These are phyloP conservation scores for Drosophila melanosoma DNA, from an alignment of 2,888 invertebrate species.

Conservation along the genomic window DNA sequence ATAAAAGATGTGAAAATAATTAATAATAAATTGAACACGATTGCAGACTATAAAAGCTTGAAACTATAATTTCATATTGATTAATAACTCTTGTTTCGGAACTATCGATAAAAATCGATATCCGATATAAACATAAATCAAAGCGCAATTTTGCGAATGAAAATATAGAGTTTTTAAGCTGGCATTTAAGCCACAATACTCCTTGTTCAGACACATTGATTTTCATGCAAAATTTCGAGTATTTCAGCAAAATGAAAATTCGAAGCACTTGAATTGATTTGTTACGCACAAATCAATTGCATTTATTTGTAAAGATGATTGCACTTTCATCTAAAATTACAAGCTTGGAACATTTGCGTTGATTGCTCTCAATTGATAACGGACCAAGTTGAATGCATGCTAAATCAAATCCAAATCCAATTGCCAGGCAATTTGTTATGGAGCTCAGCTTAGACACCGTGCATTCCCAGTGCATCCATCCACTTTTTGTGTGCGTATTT, in stretches of 20 bases:
- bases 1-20: too few relatives aligned
- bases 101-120: too few relatives aligned
- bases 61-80: background rate
- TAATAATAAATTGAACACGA: background rate
- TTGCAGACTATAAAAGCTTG: background rate
- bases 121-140: too few relatives aligned
- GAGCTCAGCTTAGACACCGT: constrained; percentile 14
- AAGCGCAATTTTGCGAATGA: too few relatives aligned
- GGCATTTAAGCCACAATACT: background rate
- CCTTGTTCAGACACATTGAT: background rate
- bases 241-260: background rate
- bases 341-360: constrained; percentile 27
- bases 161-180: background rate
- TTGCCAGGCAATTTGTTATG: constrained; percentile 45
- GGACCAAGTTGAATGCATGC: constrained; percentile 39
- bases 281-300: constrained; percentile 19
- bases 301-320: constrained; percentile 24
- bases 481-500: background rate
- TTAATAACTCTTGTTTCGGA: too few relatives aligned
- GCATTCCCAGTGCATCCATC: background rate
- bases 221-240: background rate
- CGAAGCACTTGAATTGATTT: constrained; percentile 2
- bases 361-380: constrained; percentile 63
- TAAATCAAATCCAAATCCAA: constrained; percentile 58
- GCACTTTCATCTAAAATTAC: constrained; percentile 14